Percentiles rank a stretch among this genome's conserved stretches.
Evolutionary conservation across 2,888 invertebrate species (phyloP).

Genomic region (Drosophila seclusa): DNA sequence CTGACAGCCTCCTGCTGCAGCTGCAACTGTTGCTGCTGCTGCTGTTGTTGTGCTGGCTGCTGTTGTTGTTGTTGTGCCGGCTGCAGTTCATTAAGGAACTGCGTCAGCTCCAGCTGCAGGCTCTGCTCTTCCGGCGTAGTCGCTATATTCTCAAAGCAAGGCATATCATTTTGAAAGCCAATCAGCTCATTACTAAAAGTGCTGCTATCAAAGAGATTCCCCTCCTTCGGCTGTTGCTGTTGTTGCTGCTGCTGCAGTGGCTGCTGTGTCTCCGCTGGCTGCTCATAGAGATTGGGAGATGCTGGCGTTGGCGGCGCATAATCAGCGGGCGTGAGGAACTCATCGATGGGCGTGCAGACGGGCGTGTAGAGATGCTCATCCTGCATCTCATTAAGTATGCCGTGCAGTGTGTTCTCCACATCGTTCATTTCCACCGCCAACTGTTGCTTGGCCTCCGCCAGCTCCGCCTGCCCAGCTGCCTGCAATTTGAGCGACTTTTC

Average conservation of each 20-base stretch:
- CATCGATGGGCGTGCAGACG: conserved; percentile 73
- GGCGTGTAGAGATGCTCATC: conserved; percentile 82
- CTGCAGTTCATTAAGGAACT: conserved; percentile 71
- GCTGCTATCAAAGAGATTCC: conserved; percentile 59
- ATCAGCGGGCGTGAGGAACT: conserved; percentile 77
- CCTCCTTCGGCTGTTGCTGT: conserved; percentile 18
- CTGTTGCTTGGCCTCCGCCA: conserved; percentile 60
- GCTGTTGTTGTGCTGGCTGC: conserved; percentile 19
- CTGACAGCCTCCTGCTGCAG: conserved; percentile 37
- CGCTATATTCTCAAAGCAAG: conserved; percentile 81
- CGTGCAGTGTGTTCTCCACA: conserved; percentile 80
- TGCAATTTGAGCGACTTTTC: conserved; percentile 54
- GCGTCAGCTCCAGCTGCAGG: conserved; percentile 68
- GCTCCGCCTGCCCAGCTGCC: conserved; percentile 16
- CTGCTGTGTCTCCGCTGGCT: conserved; percentile 7
- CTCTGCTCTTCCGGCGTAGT: conserved; percentile 49
- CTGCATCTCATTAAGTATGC: conserved; percentile 82
- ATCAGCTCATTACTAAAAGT: conserved; percentile 79
- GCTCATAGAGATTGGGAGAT: conserved; percentile 46
- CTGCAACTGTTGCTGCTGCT: conserved; percentile 21
- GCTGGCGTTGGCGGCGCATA: conserved; percentile 71
- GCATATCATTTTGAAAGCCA: conserved; percentile 82
- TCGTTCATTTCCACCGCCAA: conserved; percentile 77
- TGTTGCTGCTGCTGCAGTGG: conserved; percentile 8
- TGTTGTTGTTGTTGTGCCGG: conserved; percentile 31